Base-by-base conservation (phyloP, 2,797 vertebrate species). In the Bovichtus variegatus region DNA sequence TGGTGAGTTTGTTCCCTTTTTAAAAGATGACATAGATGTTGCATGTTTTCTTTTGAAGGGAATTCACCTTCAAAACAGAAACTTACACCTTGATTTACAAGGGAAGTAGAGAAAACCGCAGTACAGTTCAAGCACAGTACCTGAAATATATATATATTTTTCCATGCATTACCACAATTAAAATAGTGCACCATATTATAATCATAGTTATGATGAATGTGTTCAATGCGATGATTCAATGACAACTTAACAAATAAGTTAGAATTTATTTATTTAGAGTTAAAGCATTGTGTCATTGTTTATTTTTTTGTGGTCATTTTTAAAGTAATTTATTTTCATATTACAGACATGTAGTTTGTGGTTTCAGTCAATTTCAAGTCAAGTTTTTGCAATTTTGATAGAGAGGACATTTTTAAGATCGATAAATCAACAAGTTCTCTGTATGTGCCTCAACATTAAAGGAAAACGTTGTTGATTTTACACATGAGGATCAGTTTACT, bases 21-120 rank as follows among this genome's bases (percentile, higher is more conserved):
- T 38, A n/a, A 64, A 60, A 53, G 5, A 43, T 54, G 40, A 70
- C 38, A 70, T 2, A n/a, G 9, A 43, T 34, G 8, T 59, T 5
- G 25, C 53, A 49, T 62, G 54, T 68, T 74, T 70, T 58, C 27
- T 55, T 16, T 65, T 64, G 2, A n/a, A 74, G 47, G 76, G 46
- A 82, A 85, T 63, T 82, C 47, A 71, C 16, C 40, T 19, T 15
- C 1, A 0, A 67, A 80, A 50, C 19, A 57, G 57, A 81, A 82
- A 80, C n/a, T 25, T 61, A 55, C 40, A 19, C 21, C 25, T 53
- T 47, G 36, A 53, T 44, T 57, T 29, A 29, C 16, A 13, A 15
- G 49, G 69, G 55, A 84, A 80, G 64, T 53, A 18, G 25, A 61
- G 27, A 11, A 21, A 67, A 68, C 29, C 57, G 12, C 12, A 46